Evolutionary conservation across 2,888 invertebrate species (phyloP), one percentile per base, ranked within the genome.

Genomic region (Sphaerolaimus hirsutus): DNA sequence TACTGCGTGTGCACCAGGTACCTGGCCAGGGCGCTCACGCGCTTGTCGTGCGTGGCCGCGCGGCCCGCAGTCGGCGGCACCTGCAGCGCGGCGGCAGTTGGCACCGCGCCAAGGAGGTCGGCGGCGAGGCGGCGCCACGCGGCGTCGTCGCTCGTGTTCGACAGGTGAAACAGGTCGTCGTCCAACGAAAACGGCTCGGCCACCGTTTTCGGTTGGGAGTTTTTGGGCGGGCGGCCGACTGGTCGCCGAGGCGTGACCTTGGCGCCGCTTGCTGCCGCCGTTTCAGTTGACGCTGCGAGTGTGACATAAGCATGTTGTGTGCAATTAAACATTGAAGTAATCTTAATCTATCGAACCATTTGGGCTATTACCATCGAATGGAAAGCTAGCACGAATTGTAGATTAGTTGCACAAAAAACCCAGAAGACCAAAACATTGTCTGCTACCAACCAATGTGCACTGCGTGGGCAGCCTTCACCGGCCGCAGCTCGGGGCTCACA

Each of bases 1-100:
- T 36, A 46, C 38, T 46, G 46, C 29, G 22, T 24, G n/a, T 2
- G 1, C 22, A 41, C 46, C 26, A 46, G n/a, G 43, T 46, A 25
- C n/a, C 19, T n/a, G 12, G 14, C 23, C 2, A 2, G 3, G 29
- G 3, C 22, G 19, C 23, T 26, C 14, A 19, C 27, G 21, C 23
- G 19, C 4, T 12, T 35, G 12, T 44, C 44, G 2, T 4, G 10
- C 1, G 36, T 27, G 2, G 5, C 40, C 10, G 14, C n/a, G 7
- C n/a, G 10, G 7, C 17, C 19, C 24, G 26, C 37, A 5, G n/a
- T 12, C 23, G 4, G 10, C 25, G 14, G 5, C 44, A 7, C 44
- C 12, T n/a, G 3, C 37, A 19, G 19, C 4, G 4, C 23, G 27
- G 5, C 17, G 12, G 4, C 44, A 36, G 43, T n/a, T 41, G 7